Conservation (phyloP, 2,797 vertebrate species). For the Hydrolagus colliei region DNA sequence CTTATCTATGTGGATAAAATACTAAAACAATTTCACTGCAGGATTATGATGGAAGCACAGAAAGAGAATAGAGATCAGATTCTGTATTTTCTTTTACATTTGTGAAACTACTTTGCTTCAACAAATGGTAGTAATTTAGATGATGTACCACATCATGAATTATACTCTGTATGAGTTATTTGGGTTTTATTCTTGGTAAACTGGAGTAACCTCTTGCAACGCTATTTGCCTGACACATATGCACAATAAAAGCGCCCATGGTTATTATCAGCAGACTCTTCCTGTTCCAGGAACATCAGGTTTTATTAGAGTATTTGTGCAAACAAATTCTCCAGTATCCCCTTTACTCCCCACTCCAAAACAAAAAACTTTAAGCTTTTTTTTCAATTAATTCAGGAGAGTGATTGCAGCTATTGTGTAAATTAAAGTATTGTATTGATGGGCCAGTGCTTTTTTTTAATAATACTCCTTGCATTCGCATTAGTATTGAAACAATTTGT, state of each 20-base stretch:
- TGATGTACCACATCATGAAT: not conserved
- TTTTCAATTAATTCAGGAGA: not conserved
- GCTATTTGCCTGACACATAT: not conserved
- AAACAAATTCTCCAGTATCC: not conserved
- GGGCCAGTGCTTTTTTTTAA: too few relatives aligned
- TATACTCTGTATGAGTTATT: slow-evolving; percentile 6
- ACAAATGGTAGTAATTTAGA: slow-evolving; percentile 23
- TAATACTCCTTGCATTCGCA: too few relatives aligned
- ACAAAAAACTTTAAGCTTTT: not conserved
- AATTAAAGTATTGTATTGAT: too few relatives aligned
- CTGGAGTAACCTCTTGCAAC: not conserved
- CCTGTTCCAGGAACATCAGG: slow-evolving; percentile 7
- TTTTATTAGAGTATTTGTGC: not conserved
- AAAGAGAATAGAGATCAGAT: not conserved
- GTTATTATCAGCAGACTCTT: slow-evolving; percentile 20
- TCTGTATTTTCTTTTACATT: not conserved
- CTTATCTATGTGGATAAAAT: not conserved
- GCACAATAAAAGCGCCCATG: not conserved
- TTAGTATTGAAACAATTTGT: too few relatives aligned
- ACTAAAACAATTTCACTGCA: not conserved
- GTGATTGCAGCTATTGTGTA: not conserved
- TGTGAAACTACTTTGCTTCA: not conserved
- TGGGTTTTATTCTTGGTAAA: slow-evolving; percentile 14
- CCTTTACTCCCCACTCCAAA: not conserved
- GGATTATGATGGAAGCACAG: not conserved